Evolutionary conservation across 2,113 vertebrate genomes (phyloP), one percentile per base, ranked within the genome.

Genomic region (Alethe castanea): DNA sequence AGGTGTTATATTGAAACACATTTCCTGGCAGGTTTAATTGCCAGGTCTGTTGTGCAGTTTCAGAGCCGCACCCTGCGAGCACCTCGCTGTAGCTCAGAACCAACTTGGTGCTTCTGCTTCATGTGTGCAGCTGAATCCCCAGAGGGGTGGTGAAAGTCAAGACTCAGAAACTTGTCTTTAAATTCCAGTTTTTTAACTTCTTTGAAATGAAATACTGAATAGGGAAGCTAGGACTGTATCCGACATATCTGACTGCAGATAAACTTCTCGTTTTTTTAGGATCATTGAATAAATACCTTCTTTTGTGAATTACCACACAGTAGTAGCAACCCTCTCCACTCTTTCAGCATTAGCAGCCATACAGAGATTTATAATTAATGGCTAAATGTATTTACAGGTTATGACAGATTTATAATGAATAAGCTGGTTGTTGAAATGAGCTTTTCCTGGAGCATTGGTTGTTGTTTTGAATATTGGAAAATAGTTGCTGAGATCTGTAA

Each of bases 391-490:
- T 72, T 86, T 80, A 20, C 3, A 23, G 25, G 18, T 77, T 48
- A 53, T 61, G 15, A 9, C 15, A 67, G 35, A 40, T 78, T 64
- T 62, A 23, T 54, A 54, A 42, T 67, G 7, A 86, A 6, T 61
- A 35, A 73, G 23, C 45, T 88, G 13, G 57, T 82, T 1, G 2
- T 50, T 53, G 12, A 85, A 82, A 45, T 22, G 23, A 76, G 38
- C 15, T 42, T 90, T 64, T 57, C 11, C 35, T 88, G 20, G 45
- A 61, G 25, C 42, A 73, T 4, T 79, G 29, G 11, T 20, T 50
- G 16, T 66, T 70, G 20, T 50, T 72, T 83, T 88, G 20, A 35
- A n/a, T 84, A 15, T 45, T 84, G 54, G 54, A 86, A 90, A 83
- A 44, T 5, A 67, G 38, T 54, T 50, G 4, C 28, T 53, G 54